Conservation (phyloP, 2,888 invertebrate species). For the Zele albiditarsus region DNA sequence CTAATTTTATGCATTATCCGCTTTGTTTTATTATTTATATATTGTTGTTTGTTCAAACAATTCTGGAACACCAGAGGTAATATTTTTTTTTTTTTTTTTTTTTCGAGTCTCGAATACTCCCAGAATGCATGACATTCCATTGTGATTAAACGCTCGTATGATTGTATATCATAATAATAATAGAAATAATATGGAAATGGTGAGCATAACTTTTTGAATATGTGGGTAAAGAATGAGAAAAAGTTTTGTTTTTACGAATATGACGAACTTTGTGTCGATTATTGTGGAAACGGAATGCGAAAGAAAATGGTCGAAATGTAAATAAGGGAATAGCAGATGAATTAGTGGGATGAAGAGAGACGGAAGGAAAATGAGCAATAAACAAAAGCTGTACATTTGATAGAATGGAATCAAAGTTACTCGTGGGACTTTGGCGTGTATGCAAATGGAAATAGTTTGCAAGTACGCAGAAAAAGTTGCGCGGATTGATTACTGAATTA, state of each 20-base stretch:
- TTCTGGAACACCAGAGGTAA: background rate
- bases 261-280: too few relatives aligned
- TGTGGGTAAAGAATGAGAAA: too few relatives aligned
- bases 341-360: conserved; percentile 9
- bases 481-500: conserved; percentile 67
- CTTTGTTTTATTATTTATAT: background rate
- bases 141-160: background rate
- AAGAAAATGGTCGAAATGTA: background rate
- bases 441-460: conserved; percentile 60
- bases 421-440: conserved; percentile 50
- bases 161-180: background rate
- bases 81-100: background rate
- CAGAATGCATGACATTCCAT: background rate
- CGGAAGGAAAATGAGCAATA: background rate
- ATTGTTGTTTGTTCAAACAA: background rate
- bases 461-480: conserved; percentile 56
- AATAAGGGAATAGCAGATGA: background rate
- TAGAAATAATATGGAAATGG: background rate
- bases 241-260: too few relatives aligned
- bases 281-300: background rate
- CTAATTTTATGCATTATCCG: background rate
- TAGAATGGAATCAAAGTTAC: conserved; percentile 61
- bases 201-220: background rate
- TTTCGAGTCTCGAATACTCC: background rate
- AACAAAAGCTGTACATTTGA: conserved; percentile 4